Percentiles rank a stretch among this genome's conserved stretches.
Conservation (phyloP, 2,888 invertebrate species). For the Drosophila merina region DNA sequence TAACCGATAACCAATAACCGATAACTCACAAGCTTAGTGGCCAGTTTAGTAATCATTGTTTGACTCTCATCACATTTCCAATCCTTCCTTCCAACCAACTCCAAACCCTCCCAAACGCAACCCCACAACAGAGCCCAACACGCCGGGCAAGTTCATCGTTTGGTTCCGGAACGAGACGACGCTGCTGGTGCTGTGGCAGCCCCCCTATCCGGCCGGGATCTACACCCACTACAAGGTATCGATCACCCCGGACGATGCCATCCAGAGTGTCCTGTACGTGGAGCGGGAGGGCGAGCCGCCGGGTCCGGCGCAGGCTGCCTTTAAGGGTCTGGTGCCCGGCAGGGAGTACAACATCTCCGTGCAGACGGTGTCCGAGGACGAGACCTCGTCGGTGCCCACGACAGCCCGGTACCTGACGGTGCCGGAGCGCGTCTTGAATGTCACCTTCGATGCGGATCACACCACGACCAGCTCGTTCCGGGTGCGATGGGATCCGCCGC, state of each 20-base stretch:
- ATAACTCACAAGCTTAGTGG: neutral
- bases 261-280: conserved; percentile 94
- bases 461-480: conserved; percentile 91
- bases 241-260: conserved; percentile 94
- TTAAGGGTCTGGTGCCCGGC: conserved; percentile 94
- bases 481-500: conserved; percentile 94
- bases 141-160: conserved; percentile 97
- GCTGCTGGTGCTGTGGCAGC: conserved; percentile 96
- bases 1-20: neutral
- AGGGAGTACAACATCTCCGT: conserved; percentile 97
- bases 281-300: conserved; percentile 97
- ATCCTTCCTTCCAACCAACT: conserved; percentile 15
- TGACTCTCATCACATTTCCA: conserved; percentile 32
- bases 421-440: conserved; percentile 93
- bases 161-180: conserved; percentile 98
- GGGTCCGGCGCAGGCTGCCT: conserved; percentile 97
- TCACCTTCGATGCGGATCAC: conserved; percentile 89
- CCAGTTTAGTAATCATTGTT: conserved; percentile 2
- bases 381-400: conserved; percentile 95
- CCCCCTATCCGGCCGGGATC: conserved; percentile 96
- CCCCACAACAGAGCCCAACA: conserved; percentile 92
- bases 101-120: neutral
- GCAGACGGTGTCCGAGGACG: conserved; percentile 96
- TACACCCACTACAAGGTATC: conserved; percentile 97
- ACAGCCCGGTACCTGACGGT: conserved; percentile 97